Percentiles rank a stretch among this genome's conserved stretches.
Conservation (phyloP, 2,113 vertebrate genomes). For the Ageneiosus marmoratus region DNA sequence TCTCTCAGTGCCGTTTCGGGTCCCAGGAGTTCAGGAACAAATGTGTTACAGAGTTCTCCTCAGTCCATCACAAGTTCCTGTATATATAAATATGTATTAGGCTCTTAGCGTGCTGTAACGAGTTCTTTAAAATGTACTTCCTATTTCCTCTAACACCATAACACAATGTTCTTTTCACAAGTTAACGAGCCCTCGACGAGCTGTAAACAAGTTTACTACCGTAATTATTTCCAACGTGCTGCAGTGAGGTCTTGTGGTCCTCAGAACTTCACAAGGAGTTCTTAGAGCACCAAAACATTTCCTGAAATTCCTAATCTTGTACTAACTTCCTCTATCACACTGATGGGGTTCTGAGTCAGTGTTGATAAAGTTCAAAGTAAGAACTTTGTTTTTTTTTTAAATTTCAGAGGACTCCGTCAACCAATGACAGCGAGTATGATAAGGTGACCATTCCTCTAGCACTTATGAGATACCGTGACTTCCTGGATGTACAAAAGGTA, state of each 20-base stretch:
- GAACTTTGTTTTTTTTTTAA: background rate
- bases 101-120: too few species aligned
- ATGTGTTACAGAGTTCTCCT: background rate
- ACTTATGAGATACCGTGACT: conserved; percentile 80
- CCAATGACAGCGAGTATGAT: conserved; percentile 77
- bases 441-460: conserved; percentile 82
- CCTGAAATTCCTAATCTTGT: background rate
- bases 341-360: background rate
- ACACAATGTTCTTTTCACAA: too few species aligned
- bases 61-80: background rate
- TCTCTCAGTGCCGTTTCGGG: too few species aligned
- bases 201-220: too few species aligned
- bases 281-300: background rate
- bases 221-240: too few species aligned
- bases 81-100: background rate
- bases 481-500: conserved; percentile 82
- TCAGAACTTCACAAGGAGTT: too few species aligned
- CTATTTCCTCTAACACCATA: too few species aligned
- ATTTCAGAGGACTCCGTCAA: conserved; percentile 74
- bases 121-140: too few species aligned
- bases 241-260: too few species aligned
- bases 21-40: too few species aligned
- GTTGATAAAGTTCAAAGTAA: background rate
- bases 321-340: background rate
- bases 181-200: too few species aligned